Conservation (phyloP, 1,140 invertebrate species). For the Neodiprion pinetum region DNA sequence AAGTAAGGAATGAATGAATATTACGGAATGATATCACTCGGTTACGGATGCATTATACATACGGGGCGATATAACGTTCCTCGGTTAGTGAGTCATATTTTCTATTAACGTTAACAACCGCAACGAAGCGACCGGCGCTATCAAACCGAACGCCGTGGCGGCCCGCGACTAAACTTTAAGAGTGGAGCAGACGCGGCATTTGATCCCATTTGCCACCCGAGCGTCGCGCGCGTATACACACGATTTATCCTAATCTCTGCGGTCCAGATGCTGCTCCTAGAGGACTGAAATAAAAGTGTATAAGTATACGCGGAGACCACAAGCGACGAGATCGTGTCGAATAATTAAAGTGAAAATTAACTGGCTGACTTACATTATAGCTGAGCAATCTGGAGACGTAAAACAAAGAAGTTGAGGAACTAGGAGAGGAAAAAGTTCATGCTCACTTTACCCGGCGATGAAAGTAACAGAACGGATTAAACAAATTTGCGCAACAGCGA, state of each 20-base stretch:
- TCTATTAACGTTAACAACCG: slow-evolving; percentile 7
- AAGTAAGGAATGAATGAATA: too few relatives aligned
- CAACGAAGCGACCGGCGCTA: neutral
- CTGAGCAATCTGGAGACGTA: too few relatives aligned
- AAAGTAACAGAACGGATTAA: too few relatives aligned
- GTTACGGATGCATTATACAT: neutral
- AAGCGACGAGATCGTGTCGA: too few relatives aligned
- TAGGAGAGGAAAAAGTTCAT: too few relatives aligned
- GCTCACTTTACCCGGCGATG: too few relatives aligned
- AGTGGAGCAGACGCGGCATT: neutral
- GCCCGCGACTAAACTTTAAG: neutral
- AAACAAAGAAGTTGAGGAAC: too few relatives aligned
- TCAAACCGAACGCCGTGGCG: neutral
- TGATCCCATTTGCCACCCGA: neutral
- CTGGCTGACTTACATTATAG: too few relatives aligned
- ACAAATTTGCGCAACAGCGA: too few relatives aligned
- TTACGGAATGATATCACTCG: neutral
- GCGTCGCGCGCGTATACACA: neutral
- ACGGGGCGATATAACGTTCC: neutral
- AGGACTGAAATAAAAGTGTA: too few relatives aligned
- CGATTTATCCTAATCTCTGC: neutral
- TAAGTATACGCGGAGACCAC: too few relatives aligned
- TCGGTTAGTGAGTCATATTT: neutral
- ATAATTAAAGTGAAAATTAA: too few relatives aligned
- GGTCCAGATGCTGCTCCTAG: neutral